Percentiles rank a stretch among this genome's conserved stretches.
Evolutionary conservation across 2,888 invertebrate genomes (phyloP).

Genomic region (Cyclophora punctaria): DNA sequence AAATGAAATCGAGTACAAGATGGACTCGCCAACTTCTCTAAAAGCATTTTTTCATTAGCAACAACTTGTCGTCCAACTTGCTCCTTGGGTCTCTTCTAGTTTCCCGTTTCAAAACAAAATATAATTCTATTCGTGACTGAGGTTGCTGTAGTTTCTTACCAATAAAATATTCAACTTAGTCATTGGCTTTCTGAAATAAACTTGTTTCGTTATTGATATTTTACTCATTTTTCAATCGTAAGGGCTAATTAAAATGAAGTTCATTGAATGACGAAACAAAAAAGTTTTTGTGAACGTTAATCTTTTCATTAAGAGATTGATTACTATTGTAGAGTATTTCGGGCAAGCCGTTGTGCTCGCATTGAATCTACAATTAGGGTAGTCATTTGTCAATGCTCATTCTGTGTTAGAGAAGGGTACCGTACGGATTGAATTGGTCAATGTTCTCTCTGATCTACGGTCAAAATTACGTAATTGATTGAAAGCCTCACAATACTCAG

Average conservation of each 20-base stretch:
- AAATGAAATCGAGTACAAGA: neutral
- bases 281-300: conserved; percentile 27
- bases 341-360: conserved; percentile 25
- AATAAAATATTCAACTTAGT: too few species aligned
- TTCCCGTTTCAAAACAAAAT: neutral
- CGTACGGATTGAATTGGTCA: conserved; percentile 16
- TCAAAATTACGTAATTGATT: too few species aligned
- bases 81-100: conserved; percentile 4
- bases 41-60: conserved; percentile 17
- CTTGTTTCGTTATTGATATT: conserved; percentile 4
- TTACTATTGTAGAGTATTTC: conserved; percentile 25
- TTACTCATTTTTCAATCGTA: conserved; percentile 10
- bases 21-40: conserved; percentile 4
- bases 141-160: too few species aligned
- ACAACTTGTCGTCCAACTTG: conserved; percentile 4
- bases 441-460: neutral
- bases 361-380: conserved; percentile 31
- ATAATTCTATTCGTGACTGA: too few species aligned
- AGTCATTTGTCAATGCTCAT: conserved; percentile 30
- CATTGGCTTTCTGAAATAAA: too few species aligned
- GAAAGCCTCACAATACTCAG: too few species aligned
- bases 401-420: conserved; percentile 7
- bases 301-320: conserved; percentile 41
- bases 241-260: conserved; percentile 17
- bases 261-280: conserved; percentile 24